Evolutionary conservation across 2,888 invertebrate genomes (phyloP).

Genomic region (Acrobasis suavella): DNA sequence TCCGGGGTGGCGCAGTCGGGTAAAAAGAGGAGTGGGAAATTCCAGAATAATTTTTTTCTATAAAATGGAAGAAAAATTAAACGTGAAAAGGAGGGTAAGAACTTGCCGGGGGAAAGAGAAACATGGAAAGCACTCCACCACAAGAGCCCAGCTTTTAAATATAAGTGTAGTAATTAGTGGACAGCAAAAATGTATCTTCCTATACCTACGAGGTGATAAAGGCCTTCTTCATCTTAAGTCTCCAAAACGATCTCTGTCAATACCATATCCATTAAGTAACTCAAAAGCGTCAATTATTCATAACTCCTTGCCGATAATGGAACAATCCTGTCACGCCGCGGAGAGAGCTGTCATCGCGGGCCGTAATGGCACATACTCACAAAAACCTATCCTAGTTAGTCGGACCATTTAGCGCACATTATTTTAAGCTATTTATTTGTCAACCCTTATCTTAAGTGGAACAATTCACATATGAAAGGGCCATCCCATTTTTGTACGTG

Average conservation of each 20-base stretch:
- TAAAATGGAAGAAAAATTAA: no score
- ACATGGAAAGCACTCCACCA: no score
- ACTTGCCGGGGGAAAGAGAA: no score
- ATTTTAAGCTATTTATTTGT: conserved; percentile 15
- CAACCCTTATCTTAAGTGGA: conserved; percentile 15
- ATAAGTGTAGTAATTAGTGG: no score
- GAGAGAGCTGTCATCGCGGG: conserved; percentile 72
- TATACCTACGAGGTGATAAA: not conserved
- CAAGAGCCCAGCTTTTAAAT: no score
- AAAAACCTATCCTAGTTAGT: conserved; percentile 56
- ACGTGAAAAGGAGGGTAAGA: no score
- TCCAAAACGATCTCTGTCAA: conserved; percentile 29
- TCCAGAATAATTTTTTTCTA: no score
- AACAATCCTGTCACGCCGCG: conserved; percentile 75
- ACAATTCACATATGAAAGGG: conserved; percentile 7
- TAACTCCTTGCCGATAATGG: conserved; percentile 72
- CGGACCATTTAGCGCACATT: conserved; percentile 34
- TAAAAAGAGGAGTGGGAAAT: no score
- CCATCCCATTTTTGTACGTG: not conserved
- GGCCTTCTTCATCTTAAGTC: not conserved
- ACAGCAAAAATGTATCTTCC: not conserved
- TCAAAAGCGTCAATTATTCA: conserved; percentile 71
- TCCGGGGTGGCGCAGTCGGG: no score
- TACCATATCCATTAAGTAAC: conserved; percentile 60
- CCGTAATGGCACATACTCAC: conserved; percentile 63